A percentile compares a stretch with the other conserved stretches of the same genome.
phyloP scores from a whole-genome alignment of 2,888 invertebrate species.

The Ptilodon capucinus region DNA sequence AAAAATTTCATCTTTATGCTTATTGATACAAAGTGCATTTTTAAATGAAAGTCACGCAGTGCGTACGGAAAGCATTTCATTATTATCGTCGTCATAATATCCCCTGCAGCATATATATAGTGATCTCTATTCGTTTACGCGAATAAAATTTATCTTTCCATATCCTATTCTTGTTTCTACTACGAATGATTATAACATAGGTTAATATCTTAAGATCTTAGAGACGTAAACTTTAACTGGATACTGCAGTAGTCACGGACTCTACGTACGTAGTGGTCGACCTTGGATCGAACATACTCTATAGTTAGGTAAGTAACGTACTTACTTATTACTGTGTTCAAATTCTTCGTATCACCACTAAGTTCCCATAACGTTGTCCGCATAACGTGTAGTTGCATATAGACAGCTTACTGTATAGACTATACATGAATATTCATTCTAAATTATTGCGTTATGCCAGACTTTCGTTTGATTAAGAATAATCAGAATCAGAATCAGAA shows the following conservation, averaged over 20 bases:
- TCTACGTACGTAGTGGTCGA: conserved; percentile 23
- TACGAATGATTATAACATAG: too few relatives aligned
- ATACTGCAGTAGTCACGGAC: conserved; percentile 8
- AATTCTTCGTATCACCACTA: conserved; percentile 17
- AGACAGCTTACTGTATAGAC: not conserved
- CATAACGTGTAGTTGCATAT: conserved; percentile 7
- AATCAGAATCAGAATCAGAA: too few relatives aligned
- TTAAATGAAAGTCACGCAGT: too few relatives aligned
- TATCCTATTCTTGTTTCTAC: too few relatives aligned
- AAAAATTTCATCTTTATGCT: too few relatives aligned
- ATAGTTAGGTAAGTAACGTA: conserved; percentile 6
- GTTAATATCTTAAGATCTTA: not conserved
- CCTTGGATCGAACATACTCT: conserved; percentile 29
- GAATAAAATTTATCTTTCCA: too few relatives aligned
- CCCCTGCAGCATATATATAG: too few relatives aligned
- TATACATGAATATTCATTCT: not conserved
- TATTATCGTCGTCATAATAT: too few relatives aligned
- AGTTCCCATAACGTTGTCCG: conserved; percentile 28
- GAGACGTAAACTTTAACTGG: not conserved
- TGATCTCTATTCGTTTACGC: too few relatives aligned
- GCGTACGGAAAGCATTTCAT: too few relatives aligned
- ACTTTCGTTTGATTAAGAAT: too few relatives aligned
- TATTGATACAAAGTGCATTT: too few relatives aligned
- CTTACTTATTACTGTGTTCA: conserved; percentile 13
- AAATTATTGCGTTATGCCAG: not conserved